Conservation (phyloP, 2,113 vertebrate genomes). For the Bostrychus sinensis region DNA sequence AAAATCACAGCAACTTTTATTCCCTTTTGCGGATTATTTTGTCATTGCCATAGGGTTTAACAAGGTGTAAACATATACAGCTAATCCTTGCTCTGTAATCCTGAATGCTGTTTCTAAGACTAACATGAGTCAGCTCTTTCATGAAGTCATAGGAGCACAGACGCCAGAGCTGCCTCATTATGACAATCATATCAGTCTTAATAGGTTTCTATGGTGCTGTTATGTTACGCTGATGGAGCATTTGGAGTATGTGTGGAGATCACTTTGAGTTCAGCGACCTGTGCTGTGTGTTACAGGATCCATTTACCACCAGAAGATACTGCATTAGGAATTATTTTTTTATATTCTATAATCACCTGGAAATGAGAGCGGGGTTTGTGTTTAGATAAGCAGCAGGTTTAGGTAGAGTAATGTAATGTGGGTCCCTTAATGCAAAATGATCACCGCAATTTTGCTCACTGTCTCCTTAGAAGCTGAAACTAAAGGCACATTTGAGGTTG, state of each 20-base stretch:
- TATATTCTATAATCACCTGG: not conserved
- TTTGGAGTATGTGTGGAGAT: not conserved
- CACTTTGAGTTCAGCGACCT: not conserved
- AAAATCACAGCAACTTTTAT: not conserved
- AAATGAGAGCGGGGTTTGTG: not conserved
- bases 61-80: not conserved
- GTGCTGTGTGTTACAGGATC: too few relatives aligned
- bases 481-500: too few relatives aligned
- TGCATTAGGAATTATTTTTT: too few relatives aligned
- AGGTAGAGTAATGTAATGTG: not conserved
- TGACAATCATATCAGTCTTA: slow-evolving; percentile 46
- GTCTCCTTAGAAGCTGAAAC: too few relatives aligned
- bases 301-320: too few relatives aligned
- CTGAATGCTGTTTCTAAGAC: not conserved
- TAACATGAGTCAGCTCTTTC: not conserved
- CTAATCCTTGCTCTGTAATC: slow-evolving; percentile 2
- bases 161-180: slow-evolving; percentile 30
- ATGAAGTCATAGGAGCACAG: slow-evolving; percentile 13
- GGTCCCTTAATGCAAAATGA: too few relatives aligned
- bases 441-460: too few relatives aligned
- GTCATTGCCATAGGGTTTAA: not conserved
- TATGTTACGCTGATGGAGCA: not conserved
- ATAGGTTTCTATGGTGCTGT: slow-evolving; percentile 50
- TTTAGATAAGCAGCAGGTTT: not conserved
- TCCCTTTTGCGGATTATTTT: not conserved